Conservation (phyloP, 2,888 invertebrate genomes). For the Tipula helvola region DNA sequence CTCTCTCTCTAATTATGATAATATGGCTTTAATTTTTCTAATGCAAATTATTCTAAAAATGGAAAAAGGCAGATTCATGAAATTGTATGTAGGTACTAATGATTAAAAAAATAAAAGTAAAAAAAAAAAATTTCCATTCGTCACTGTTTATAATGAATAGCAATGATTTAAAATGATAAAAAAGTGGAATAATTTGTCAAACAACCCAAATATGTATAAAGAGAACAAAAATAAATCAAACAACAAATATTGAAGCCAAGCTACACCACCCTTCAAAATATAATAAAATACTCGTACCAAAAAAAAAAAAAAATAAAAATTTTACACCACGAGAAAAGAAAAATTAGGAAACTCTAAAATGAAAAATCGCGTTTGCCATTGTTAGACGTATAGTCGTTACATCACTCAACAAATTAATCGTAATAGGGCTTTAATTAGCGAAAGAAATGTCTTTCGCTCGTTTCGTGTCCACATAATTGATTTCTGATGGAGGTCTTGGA, state of each 20-base stretch:
- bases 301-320: neutral
- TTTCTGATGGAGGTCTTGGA: neutral
- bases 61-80: neutral
- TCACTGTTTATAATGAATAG: constrained; percentile 23
- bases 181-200: constrained; percentile 23
- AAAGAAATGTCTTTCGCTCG: neutral
- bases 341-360: neutral
- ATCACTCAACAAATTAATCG: neutral
- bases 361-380: neutral
- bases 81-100: neutral
- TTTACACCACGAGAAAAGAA: neutral
- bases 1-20: neutral
- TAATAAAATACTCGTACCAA: neutral
- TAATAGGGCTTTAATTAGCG: neutral
- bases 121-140: constrained; percentile 17
- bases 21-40: neutral
- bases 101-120: constrained; percentile 1
- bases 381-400: neutral
- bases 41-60: neutral
- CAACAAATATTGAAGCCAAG: neutral
- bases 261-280: neutral
- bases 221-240: constrained; percentile 5
- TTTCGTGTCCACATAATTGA: neutral
- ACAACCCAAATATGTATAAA: constrained; percentile 4
- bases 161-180: constrained; percentile 23